These are phyloP conservation scores for Sorex fumeus DNA, from an alignment of 2,113 vertebrate genomes.

Conservation along the genomic window DNA sequence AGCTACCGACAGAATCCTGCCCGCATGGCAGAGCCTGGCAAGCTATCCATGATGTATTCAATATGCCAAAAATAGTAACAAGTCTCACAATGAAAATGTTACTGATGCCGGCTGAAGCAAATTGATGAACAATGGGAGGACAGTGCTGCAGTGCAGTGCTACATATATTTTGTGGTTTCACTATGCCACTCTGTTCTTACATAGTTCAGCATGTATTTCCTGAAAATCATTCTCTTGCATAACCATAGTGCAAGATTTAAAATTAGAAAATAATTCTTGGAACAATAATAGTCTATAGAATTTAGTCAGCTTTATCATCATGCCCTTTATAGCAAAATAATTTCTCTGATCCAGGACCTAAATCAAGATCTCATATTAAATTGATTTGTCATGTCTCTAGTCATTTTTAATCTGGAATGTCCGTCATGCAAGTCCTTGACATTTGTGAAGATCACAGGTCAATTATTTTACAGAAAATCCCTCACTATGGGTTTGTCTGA, in stretches of 20 bases:
- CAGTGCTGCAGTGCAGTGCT: too few species aligned
- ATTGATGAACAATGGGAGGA: too few species aligned
- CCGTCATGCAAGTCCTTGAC: background rate
- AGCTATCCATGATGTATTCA: too few species aligned
- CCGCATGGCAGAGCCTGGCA: too few species aligned
- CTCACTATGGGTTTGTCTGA: background rate
- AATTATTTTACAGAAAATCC: background rate
- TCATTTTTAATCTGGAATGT: background rate
- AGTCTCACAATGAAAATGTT: too few species aligned
- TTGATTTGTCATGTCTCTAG: background rate
- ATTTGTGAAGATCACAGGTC: background rate
- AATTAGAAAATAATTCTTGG: constrained; percentile 47
- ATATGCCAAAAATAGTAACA: too few species aligned
- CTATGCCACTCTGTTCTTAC: background rate
- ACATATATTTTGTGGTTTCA: background rate
- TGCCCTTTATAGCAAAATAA: constrained; percentile 34
- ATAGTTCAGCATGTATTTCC: background rate
- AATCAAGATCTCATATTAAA: background rate
- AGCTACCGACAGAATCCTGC: too few species aligned
- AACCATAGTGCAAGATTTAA: background rate
- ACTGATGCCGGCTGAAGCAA: too few species aligned
- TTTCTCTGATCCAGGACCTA: background rate
- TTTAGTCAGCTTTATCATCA: constrained; percentile 22
- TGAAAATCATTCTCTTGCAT: constrained; percentile 6
- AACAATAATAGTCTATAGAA: background rate